Evolutionary conservation across 2,113 vertebrate species (phyloP), one percentile per base, ranked within the genome.

Genomic region (Spea bombifrons): DNA sequence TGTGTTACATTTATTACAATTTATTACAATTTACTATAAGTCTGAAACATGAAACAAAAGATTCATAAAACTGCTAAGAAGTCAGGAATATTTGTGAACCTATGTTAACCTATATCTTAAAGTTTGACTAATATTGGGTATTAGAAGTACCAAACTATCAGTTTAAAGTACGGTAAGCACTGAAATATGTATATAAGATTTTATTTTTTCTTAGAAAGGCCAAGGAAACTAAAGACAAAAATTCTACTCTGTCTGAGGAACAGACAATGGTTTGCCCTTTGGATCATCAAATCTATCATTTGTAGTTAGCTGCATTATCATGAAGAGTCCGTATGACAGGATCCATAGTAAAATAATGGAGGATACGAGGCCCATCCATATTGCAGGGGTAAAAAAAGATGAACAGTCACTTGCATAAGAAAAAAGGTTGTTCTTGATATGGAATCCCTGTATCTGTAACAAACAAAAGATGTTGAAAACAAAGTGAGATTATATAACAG

Each of bases 401-500:
- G 88, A 80, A 66, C 85, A 89, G 53, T 90, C 85, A 52, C 86
- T 86, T 68, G 87, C 84, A 1, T 86, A 85, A 49, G 83, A 87
- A 90, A 87, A 83, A 4, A 77, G 61, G 46, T 63, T 82, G 17
- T 83, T 83, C 81, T 84, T 16, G 53, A 88, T 8, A 5, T 81
- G 84, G 82, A 89, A 88, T 64, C 81, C 89, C 87, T 87, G 85
- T 86, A 89, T 86, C 87, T 89, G 88, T 69, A 83, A 88, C 10
- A 48, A 81, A 78, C 15, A 83, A 71, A 73, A 10, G 7, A 82
- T 70, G 6, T 55, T 59, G 30, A 2, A 30, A 30, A 30, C 30
- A 30, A 30, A 30, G 30, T 30, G 30, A 30, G 30, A 30, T 30
- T 30, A 30, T 30, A 30, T 30, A 30, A 30, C 30, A 30, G 30